Conservation (phyloP, 2,888 invertebrate species). For the Hypsopygia costalis region DNA sequence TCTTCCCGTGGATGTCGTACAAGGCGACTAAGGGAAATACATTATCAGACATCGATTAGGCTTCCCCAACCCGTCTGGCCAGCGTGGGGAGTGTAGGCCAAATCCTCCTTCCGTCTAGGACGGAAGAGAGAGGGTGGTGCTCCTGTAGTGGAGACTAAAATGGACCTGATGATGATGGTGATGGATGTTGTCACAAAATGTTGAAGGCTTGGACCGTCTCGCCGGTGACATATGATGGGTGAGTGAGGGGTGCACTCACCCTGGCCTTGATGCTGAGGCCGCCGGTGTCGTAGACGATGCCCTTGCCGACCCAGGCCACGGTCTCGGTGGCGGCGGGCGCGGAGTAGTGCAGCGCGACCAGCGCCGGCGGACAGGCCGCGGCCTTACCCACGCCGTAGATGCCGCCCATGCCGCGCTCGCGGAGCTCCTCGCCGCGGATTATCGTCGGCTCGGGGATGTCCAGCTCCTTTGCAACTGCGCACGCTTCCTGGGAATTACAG, state of each 20-base stretch:
- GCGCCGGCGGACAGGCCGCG: slow-evolving; percentile 67
- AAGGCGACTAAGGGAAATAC: too few relatives aligned
- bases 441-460: slow-evolving; percentile 83
- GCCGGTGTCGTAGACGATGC: slow-evolving; percentile 96
- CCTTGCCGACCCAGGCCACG: slow-evolving; percentile 95
- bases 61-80: too few relatives aligned
- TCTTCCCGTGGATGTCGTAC: too few relatives aligned
- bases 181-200: too few relatives aligned
- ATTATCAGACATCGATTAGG: too few relatives aligned
- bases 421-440: slow-evolving; percentile 89
- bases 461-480: slow-evolving; percentile 82
- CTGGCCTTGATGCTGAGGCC: slow-evolving; percentile 95
- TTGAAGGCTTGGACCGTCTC: too few relatives aligned
- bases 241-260: slow-evolving; percentile 76
- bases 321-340: slow-evolving; percentile 81
- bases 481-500: slow-evolving; percentile 83
- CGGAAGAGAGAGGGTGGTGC: too few relatives aligned
- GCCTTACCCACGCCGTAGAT: slow-evolving; percentile 91
- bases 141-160: too few relatives aligned
- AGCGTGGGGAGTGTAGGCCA: too few relatives aligned
- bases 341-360: slow-evolving; percentile 84
- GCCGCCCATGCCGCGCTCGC: slow-evolving; percentile 90
- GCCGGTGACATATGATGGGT: too few relatives aligned
- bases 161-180: too few relatives aligned
- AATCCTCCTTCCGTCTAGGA: too few relatives aligned